These are phyloP conservation scores for Cacoxenus indagator DNA, from an alignment of 2,888 invertebrate species.

Conservation along the genomic window DNA sequence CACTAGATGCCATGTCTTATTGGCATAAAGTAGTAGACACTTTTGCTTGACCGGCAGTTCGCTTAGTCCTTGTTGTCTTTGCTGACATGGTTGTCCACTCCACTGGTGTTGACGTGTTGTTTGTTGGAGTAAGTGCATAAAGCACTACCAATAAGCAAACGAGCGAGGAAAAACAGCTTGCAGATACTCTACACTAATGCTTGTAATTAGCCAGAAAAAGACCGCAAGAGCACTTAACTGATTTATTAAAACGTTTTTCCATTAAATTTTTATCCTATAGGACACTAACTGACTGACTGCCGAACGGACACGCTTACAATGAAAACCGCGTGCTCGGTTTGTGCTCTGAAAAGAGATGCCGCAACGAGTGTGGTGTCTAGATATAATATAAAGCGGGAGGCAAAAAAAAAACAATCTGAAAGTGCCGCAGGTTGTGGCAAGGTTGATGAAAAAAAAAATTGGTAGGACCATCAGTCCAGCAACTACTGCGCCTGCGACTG, in stretches of 20 bases:
- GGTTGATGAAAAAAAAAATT: not conserved
- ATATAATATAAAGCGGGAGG: not conserved
- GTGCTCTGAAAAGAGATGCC: not conserved
- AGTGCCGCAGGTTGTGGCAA: not conserved
- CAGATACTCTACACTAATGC: slow-evolving; percentile 46
- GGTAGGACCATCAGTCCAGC: not conserved
- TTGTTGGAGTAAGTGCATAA: too few relatives aligned
- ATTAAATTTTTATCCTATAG: slow-evolving; percentile 63
- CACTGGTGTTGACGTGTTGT: too few relatives aligned
- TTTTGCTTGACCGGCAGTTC: not conserved
- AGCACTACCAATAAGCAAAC: not conserved
- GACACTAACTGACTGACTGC: slow-evolving; percentile 25
- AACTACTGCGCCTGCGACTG: not conserved
- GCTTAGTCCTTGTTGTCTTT: not conserved
- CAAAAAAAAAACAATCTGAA: slow-evolving; percentile 17
- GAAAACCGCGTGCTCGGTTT: not conserved
- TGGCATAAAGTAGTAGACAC: not conserved
- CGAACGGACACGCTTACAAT: not conserved
- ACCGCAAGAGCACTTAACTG: slow-evolving; percentile 64
- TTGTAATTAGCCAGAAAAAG: slow-evolving; percentile 64
- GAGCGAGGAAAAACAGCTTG: not conserved
- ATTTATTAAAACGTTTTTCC: slow-evolving; percentile 64
- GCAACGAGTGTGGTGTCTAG: not conserved
- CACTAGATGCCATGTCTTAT: too few relatives aligned
- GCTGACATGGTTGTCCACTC: too few relatives aligned